phyloP scores from a whole-genome alignment of 2,113 vertebrate genomes.

The Bufo bufo region DNA sequence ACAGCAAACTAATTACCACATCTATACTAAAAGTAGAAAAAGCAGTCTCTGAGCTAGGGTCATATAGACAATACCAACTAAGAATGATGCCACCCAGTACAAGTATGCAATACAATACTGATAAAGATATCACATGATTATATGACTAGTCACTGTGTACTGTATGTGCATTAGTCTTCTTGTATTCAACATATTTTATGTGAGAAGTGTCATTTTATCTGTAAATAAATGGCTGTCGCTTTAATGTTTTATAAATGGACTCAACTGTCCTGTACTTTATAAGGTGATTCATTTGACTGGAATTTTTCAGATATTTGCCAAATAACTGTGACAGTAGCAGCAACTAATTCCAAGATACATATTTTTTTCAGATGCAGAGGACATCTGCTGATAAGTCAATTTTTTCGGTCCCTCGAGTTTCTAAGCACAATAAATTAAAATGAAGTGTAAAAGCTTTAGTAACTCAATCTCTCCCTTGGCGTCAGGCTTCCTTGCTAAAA shows the following conservation, averaged over 20 bases:
- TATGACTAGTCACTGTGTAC: background rate
- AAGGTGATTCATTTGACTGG: slow-evolving; percentile 39
- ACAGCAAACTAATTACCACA: background rate
- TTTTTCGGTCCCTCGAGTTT: slow-evolving; percentile 10
- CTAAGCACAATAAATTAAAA: slow-evolving; percentile 52
- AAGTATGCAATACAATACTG: background rate
- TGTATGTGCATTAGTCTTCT: background rate
- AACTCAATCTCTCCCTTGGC: slow-evolving; percentile 54
- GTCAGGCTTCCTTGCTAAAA: slow-evolving; percentile 19
- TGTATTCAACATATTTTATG: background rate
- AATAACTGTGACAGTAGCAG: slow-evolving; percentile 54
- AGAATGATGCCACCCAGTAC: background rate
- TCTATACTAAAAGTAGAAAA: background rate
- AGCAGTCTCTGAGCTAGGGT: background rate
- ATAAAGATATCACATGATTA: background rate
- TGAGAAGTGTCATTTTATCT: background rate
- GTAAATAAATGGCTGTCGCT: background rate
- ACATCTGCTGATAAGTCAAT: slow-evolving; percentile 56
- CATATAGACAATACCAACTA: background rate
- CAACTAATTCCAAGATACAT: slow-evolving; percentile 52
- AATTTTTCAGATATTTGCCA: slow-evolving; percentile 45
- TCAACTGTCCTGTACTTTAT: background rate
- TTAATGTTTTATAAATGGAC: background rate
- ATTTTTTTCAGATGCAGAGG: slow-evolving; percentile 51
- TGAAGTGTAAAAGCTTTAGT: slow-evolving; percentile 54